Percentiles rank a stretch among this genome's conserved stretches.
Conservation (phyloP, 2,113 vertebrate species). For the Phyllostomus discolor region DNA sequence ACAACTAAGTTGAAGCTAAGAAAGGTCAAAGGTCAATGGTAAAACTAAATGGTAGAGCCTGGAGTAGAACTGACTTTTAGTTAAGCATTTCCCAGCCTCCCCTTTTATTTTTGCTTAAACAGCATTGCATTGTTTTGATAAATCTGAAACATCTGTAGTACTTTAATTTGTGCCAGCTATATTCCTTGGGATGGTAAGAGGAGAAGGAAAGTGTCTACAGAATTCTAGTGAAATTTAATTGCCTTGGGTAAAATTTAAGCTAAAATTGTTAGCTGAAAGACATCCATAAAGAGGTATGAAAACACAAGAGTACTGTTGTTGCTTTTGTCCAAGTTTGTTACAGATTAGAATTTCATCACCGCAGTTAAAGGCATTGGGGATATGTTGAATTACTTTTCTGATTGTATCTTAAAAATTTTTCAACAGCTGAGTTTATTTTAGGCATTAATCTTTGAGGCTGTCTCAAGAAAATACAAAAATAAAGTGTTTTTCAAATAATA, state of each 20-base stretch:
- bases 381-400: conserved; percentile 75
- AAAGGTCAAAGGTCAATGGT: not conserved
- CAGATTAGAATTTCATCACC: conserved; percentile 73
- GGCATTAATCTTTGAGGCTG: conserved; percentile 75
- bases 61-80: not conserved
- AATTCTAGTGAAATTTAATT: conserved; percentile 33
- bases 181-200: conserved; percentile 16
- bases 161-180: conserved; percentile 33
- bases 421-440: conserved; percentile 77
- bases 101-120: not conserved
- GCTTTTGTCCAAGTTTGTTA: conserved; percentile 58
- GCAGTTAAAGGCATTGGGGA: conserved; percentile 60
- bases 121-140: not conserved
- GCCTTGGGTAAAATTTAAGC: conserved; percentile 28
- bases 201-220: not conserved
- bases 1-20: not conserved
- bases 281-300: not conserved
- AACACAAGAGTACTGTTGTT: not conserved
- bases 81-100: not conserved
- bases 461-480: conserved; percentile 68
- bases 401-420: conserved; percentile 75
- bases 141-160: not conserved
- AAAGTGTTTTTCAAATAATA: conserved; percentile 76
- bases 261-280: conserved; percentile 51
- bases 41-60: not conserved